Conservation (phyloP, 2,113 vertebrate genomes). For the Crotalus horridus region DNA sequence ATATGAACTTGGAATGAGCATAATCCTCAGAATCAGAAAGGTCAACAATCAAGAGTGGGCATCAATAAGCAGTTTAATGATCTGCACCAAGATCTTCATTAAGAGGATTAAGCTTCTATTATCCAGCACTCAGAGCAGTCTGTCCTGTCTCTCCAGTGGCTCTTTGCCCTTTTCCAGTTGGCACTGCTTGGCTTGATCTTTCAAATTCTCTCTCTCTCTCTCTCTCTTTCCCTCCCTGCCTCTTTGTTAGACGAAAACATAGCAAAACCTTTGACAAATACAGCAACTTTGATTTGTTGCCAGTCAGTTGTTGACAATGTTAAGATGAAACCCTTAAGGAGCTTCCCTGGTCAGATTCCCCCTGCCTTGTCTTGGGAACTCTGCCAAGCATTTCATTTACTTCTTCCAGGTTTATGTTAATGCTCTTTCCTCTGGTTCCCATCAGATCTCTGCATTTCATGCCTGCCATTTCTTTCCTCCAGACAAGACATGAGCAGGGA, state of each 20-base stretch:
- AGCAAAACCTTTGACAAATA: slow-evolving; percentile 25
- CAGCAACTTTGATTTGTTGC: slow-evolving; percentile 30
- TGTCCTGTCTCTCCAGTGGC: not conserved
- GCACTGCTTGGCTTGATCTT: not conserved
- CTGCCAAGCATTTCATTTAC: slow-evolving; percentile 24
- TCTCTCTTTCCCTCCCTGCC: not conserved
- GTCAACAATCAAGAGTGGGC: slow-evolving; percentile 9
- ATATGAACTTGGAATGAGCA: not conserved
- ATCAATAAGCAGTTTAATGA: slow-evolving; percentile 25
- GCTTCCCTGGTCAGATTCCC: not conserved
- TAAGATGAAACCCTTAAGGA: slow-evolving; percentile 25
- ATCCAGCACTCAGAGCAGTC: not conserved
- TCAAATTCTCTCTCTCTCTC: not conserved
- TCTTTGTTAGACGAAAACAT: slow-evolving; percentile 10
- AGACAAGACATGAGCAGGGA: not conserved
- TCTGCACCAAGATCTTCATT: slow-evolving; percentile 23
- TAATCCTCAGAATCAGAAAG: slow-evolving; percentile 4
- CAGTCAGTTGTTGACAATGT: slow-evolving; percentile 22
- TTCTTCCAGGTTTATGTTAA: slow-evolving; percentile 6
- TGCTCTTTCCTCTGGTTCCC: not conserved
- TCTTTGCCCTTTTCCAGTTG: slow-evolving; percentile 20
- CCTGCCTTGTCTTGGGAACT: slow-evolving; percentile 19
- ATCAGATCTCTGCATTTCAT: slow-evolving; percentile 8
- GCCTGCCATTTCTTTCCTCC: slow-evolving; percentile 1
- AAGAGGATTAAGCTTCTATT: slow-evolving; percentile 16